Base-by-base conservation (phyloP, 1,140 invertebrate species). In the Drosophila mauritiana region DNA sequence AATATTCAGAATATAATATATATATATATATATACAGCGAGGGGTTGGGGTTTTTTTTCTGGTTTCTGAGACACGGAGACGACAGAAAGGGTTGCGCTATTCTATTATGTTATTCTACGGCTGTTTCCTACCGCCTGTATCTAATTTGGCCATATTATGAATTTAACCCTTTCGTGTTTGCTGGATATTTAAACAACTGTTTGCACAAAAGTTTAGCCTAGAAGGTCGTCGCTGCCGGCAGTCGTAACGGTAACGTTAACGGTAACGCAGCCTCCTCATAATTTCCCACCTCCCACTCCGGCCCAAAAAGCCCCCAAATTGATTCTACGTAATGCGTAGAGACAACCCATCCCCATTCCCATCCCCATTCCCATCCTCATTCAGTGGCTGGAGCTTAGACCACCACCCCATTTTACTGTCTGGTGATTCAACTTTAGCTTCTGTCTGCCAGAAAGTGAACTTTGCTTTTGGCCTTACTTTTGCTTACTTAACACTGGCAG, bases 131-230 rank as follows among this genome's bases (percentile, higher is more conserved):
- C 75, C 52, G 65, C 45, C 69, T 89, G 80, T 83, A 88, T 88
- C 84, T 89, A 88, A 88, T 88, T 88, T 88, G 80, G 84, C 64
- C 76, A 88, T 89, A 88, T 88, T 88, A 88, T 89, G 84, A 88
- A 88, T 89, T 89, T 88, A 88, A 89, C 84, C 84, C 85, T 88
- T 86, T 72, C 84, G 83, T 89, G 84, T 88, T 88, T 84, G 76
- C 73, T 89, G 85, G 84, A 88, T 84, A 88, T 88, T 88, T 84
- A 84, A 88, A 88, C 84, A 88, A 88, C 80, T 88, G 84, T 88
- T 88, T 89, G 84, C 84, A 89, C 84, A 88, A 88, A 88, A 88
- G 84, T 88, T 88, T 88, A 88, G 68, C 49, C 84, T 58, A 64
- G 80, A 89, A 88, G 84, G 84, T 88, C 84, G 84, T 31, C 20